Base-by-base conservation (phyloP, 2,797 vertebrate genomes). In the Anabas testudineus region DNA sequence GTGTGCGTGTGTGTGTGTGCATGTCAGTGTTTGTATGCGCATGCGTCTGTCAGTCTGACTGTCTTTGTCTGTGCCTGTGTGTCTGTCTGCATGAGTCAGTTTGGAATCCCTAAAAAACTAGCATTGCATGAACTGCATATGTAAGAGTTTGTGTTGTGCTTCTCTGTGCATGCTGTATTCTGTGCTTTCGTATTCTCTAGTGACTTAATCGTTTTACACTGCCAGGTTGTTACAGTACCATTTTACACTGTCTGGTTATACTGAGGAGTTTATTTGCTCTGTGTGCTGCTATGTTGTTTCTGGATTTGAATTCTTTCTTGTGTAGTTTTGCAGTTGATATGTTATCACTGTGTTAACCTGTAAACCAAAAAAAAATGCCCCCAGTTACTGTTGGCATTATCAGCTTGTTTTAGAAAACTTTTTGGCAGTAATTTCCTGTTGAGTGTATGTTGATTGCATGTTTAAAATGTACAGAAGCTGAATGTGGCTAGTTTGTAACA, bases 171-270 rank as follows among this genome's bases (percentile, higher is more conserved):
- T 68, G 66, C 69, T 74, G 60, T 69, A 66, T 78, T 86, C 71
- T 81, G 52, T 87, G 65, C 69, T 86, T 85, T 83, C 45, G 80
- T 83, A 80, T 90, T 92, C 80, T 86, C 75, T 60, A 49, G 81
- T 88, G 79, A 80, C 56, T 83, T 73, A 84, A 89, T 89, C 64
- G 76, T 90, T 93, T 89, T 88, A 82, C 58, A 74, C 55, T 71
- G 56, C 86, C 80, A 85, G 82, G 81, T 84, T 89, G 82, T 81
- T 81, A 73, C 75, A 71, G 71, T 73, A 72, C 66, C 42, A 22
- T 78, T 80, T 81, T 68, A 63, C 65, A 54, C 53, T 53, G 16
- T 84, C 26, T 73, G 52, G 56, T 66, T 73, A 47, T 66, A 51
- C 82, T 54, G 65, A 68, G 66, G 53, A 54, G 5, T 78, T 77